Conservation (phyloP, 2,888 invertebrate genomes). For the Melipona beecheii region DNA sequence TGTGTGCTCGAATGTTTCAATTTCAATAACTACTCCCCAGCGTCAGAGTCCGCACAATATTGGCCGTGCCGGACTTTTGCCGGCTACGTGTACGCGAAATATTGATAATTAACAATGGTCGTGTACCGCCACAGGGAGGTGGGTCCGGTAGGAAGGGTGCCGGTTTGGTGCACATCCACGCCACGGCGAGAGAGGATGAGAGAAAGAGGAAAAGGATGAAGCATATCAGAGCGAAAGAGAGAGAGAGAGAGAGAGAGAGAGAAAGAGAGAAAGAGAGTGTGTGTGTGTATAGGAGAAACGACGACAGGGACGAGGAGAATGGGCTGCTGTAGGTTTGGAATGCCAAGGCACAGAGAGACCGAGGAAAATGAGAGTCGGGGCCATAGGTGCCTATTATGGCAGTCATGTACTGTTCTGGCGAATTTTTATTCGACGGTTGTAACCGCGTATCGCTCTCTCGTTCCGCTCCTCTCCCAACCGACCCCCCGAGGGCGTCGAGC, state of each 20-base stretch:
- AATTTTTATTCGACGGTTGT: constrained; percentile 80
- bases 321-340: constrained; percentile 66
- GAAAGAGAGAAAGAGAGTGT: too few species aligned
- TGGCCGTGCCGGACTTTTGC: constrained; percentile 76
- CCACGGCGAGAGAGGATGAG: constrained; percentile 49
- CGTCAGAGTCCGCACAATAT: constrained; percentile 77
- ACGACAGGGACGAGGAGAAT: constrained; percentile 57
- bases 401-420: constrained; percentile 77
- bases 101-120: constrained; percentile 84
- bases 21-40: constrained; percentile 85
- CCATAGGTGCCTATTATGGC: constrained; percentile 76
- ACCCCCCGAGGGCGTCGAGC: constrained; percentile 71
- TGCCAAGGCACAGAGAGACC: constrained; percentile 71
- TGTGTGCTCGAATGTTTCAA: constrained; percentile 83
- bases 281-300: constrained; percentile 34
- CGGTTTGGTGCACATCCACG: constrained; percentile 52
- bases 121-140: constrained; percentile 73
- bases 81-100: constrained; percentile 79
- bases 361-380: constrained; percentile 74
- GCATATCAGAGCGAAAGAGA: background rate
- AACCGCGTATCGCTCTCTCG: constrained; percentile 72
- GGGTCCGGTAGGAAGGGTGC: constrained; percentile 66
- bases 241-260: background rate
- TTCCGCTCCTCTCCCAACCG: constrained; percentile 44
- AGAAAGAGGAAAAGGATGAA: constrained; percentile 42